These are phyloP conservation scores for Pluvianellus socialis DNA, from an alignment of 2,113 vertebrate genomes.

Conservation along the genomic window DNA sequence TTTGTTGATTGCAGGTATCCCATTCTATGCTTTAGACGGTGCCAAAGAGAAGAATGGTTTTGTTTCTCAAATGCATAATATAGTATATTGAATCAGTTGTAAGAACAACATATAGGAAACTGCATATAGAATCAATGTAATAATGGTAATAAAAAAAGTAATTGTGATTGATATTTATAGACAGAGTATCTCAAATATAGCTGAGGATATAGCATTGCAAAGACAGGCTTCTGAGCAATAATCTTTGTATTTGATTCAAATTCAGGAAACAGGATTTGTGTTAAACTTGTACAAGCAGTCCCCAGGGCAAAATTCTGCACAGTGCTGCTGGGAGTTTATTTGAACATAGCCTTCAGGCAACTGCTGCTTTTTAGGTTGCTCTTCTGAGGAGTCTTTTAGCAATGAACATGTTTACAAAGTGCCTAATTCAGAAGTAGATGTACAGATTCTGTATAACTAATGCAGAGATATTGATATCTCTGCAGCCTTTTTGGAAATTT, in stretches of 20 bases:
- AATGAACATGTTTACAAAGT: not conserved
- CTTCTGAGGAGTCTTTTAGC: not conserved
- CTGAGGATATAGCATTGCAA: not conserved
- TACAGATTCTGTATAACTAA: not conserved
- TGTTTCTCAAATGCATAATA: not conserved
- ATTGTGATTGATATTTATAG: not conserved
- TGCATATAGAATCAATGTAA: not conserved
- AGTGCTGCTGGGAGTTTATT: not conserved
- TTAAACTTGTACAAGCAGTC: accelerated
- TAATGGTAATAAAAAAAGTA: not conserved
- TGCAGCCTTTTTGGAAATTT: not conserved
- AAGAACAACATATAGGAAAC: not conserved
- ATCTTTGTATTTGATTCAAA: not conserved
- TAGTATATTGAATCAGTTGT: not conserved
- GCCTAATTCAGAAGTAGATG: not conserved
- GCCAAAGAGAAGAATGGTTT: not conserved
- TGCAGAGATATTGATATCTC: not conserved
- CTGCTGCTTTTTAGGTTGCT: not conserved
- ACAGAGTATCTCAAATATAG: not conserved
- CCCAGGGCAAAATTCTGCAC: not conserved
- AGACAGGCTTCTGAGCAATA: not conserved
- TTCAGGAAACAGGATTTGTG: not conserved
- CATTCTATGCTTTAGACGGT: accelerated
- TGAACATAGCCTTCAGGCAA: not conserved
- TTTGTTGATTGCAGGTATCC: not conserved